These are phyloP conservation scores for Drosophila bipectinata DNA, from an alignment of 1,140 invertebrate species.

Conservation along the genomic window DNA sequence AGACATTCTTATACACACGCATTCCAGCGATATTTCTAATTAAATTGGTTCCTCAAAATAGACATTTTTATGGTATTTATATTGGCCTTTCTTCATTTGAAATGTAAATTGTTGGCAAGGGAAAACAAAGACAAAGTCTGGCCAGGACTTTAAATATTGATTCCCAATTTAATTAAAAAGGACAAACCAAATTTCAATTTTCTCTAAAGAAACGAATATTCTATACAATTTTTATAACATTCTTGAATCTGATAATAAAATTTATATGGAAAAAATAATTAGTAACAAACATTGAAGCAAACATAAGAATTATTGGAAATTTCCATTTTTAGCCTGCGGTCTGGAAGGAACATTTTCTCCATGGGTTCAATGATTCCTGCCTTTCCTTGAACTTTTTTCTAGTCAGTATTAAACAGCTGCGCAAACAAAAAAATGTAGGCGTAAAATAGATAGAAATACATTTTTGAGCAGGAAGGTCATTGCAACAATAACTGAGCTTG, in stretches of 20 bases:
- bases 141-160: neutral
- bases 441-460: constrained; percentile 27
- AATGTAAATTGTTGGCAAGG: constrained; percentile 29
- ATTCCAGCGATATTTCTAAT: constrained; percentile 34
- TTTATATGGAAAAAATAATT: neutral
- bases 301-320: neutral
- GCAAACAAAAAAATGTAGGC: constrained; percentile 24
- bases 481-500: constrained; percentile 55
- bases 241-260: neutral
- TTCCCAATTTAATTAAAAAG: neutral
- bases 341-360: neutral
- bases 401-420: constrained; percentile 30
- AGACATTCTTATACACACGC: neutral
- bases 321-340: neutral
- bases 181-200: neutral
- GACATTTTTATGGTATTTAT: constrained; percentile 34
- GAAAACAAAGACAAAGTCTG: neutral
- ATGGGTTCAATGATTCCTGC: constrained; percentile 17
- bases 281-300: neutral
- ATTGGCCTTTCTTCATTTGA: constrained; percentile 4
- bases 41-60: constrained; percentile 54
- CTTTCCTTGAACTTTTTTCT: constrained; percentile 1
- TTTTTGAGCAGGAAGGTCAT: constrained; percentile 39
- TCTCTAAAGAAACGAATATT: no score
- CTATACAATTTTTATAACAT: no score